Conservation (phyloP, 2,113 vertebrate genomes). For the Empidonax alnorum region DNA sequence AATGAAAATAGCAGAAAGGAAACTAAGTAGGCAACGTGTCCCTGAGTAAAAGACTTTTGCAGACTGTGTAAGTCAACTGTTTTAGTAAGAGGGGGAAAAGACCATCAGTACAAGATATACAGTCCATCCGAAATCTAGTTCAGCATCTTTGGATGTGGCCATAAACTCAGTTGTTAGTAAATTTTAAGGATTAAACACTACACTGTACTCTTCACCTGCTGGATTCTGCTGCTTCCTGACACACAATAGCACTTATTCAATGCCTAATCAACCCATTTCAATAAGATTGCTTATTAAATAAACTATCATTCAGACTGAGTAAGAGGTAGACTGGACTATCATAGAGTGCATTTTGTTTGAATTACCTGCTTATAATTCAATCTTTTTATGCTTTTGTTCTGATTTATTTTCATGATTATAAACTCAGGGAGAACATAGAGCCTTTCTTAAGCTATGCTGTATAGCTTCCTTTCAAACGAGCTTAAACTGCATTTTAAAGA, state of each 20-base stretch:
- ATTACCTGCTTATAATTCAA: constrained; percentile 15
- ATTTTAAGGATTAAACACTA: not conserved
- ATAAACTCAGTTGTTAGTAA: not conserved
- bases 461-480: not conserved
- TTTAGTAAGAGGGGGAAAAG: not conserved
- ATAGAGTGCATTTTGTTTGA: not conserved
- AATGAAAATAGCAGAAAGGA: not conserved
- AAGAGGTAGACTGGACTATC: not conserved
- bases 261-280: constrained; percentile 6
- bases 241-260: not conserved
- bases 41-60: not conserved
- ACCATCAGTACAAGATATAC: not conserved
- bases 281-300: constrained; percentile 9
- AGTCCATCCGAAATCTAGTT: not conserved
- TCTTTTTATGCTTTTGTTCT: constrained; percentile 33
- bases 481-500: not conserved
- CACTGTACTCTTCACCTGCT: not conserved
- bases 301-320: not conserved
- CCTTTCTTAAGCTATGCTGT: not conserved
- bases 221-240: not conserved
- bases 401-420: constrained; percentile 22
- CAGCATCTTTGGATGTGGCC: not conserved
- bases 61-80: not conserved
- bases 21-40: not conserved
- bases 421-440: not conserved